Percentiles rank a stretch among this genome's conserved stretches.
Conservation (phyloP, 2,113 vertebrate genomes). For the Pteruthius melanotis region DNA sequence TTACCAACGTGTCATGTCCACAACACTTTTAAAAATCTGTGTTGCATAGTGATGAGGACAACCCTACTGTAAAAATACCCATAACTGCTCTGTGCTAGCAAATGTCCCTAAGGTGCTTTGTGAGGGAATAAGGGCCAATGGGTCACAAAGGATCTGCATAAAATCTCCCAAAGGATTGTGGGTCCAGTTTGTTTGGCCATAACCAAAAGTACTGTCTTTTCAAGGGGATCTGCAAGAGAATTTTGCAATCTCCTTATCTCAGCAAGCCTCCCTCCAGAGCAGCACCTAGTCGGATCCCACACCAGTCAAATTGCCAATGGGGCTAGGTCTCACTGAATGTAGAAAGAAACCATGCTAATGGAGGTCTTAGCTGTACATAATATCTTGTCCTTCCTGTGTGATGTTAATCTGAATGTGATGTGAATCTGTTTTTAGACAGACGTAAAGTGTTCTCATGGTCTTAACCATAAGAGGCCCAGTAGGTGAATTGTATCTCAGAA, state of each 20-base stretch:
- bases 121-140: no score
- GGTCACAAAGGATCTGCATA: no score
- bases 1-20: neutral
- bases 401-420: neutral
- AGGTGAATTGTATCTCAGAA: neutral
- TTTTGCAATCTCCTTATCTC: no score
- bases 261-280: no score
- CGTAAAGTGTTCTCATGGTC: neutral
- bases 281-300: no score
- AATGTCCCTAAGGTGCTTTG: neutral
- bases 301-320: accelerated
- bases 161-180: no score
- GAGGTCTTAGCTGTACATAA: neutral
- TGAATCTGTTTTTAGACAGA: neutral
- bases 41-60: neutral
- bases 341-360: neutral
- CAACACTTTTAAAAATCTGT: neutral
- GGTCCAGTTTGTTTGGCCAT: no score
- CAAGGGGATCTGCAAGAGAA: no score
- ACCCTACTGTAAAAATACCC: neutral
- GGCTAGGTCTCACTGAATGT: neutral
- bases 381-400: neutral
- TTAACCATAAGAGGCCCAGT: neutral
- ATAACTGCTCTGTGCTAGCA: neutral
- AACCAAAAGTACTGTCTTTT: no score